Evolutionary conservation across 1,140 invertebrate species (phyloP).

Genomic region (Lordiphosa stackelbergi): DNA sequence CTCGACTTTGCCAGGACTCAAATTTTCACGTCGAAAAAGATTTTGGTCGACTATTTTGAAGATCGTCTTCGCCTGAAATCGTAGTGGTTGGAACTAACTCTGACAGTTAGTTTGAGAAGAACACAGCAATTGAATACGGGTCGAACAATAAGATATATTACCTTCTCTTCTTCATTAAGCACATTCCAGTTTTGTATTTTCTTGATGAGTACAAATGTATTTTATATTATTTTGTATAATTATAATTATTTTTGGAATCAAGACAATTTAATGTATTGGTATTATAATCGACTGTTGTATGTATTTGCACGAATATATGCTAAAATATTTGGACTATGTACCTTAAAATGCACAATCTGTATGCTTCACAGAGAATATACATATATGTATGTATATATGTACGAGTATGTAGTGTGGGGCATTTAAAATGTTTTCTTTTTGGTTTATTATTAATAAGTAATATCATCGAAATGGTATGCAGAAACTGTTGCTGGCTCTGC

Average conservation of each 20-base stretch:
- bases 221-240: slow-evolving; percentile 41
- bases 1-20: no score
- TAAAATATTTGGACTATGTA: slow-evolving; percentile 73
- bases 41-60: no score
- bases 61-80: no score
- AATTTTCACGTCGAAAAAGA: no score
- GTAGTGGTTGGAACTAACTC: no score
- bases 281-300: slow-evolving; percentile 50
- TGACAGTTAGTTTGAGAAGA: no score
- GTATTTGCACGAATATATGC: slow-evolving; percentile 60
- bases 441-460: slow-evolving; percentile 6
- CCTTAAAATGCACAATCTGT: slow-evolving; percentile 70
- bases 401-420: slow-evolving; percentile 13
- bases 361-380: slow-evolving; percentile 34
- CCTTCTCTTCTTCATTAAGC: neutral
- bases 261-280: slow-evolving; percentile 36
- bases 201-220: slow-evolving; percentile 62
- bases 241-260: slow-evolving; percentile 58
- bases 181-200: slow-evolving; percentile 21
- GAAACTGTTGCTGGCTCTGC: slow-evolving; percentile 38
- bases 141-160: neutral
- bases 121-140: neutral
- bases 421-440: slow-evolving; percentile 27
- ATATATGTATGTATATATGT: slow-evolving; percentile 1
- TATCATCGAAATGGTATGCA: slow-evolving; percentile 26